Conservation (phyloP, 2,888 invertebrate species). For the Eupithecia subumbrata region DNA sequence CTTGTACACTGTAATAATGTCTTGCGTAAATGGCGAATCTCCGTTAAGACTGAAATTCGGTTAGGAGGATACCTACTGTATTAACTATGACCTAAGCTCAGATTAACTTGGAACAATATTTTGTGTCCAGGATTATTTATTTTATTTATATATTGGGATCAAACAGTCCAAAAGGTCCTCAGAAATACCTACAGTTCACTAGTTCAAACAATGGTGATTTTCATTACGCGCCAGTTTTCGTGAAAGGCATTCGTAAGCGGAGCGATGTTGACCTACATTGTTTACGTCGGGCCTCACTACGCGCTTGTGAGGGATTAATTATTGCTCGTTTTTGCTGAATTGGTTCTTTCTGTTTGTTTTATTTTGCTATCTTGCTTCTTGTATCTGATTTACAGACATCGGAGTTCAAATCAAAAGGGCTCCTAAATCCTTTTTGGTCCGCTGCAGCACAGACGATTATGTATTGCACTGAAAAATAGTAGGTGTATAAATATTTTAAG, state of each 20-base stretch:
- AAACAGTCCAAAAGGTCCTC: neutral
- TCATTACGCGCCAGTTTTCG: slow-evolving; percentile 37
- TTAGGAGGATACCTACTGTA: neutral
- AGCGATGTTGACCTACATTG: slow-evolving; percentile 40
- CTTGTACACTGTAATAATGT: too few species aligned
- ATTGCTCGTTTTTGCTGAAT: neutral
- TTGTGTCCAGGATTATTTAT: neutral
- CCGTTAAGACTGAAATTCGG: too few species aligned
- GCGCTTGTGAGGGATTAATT: slow-evolving; percentile 12
- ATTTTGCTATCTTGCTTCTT: slow-evolving; percentile 6
- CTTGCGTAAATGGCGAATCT: too few species aligned
- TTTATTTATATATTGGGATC: neutral
- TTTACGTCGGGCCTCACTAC: slow-evolving; percentile 28
- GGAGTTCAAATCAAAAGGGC: neutral
- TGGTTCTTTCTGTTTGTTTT: slow-evolving; percentile 2
- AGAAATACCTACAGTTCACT: neutral
- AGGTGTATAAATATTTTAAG: too few species aligned
- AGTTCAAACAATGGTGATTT: slow-evolving; percentile 35
- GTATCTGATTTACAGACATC: neutral
- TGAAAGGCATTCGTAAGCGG: slow-evolving; percentile 39
- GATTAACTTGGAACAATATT: neutral
- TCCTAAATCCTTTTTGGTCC: too few species aligned
- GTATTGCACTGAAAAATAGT: too few species aligned
- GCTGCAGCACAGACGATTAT: too few species aligned
- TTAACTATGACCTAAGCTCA: too few species aligned